Base-by-base conservation (phyloP, 2,113 vertebrate genomes). In the Indicator indicator region DNA sequence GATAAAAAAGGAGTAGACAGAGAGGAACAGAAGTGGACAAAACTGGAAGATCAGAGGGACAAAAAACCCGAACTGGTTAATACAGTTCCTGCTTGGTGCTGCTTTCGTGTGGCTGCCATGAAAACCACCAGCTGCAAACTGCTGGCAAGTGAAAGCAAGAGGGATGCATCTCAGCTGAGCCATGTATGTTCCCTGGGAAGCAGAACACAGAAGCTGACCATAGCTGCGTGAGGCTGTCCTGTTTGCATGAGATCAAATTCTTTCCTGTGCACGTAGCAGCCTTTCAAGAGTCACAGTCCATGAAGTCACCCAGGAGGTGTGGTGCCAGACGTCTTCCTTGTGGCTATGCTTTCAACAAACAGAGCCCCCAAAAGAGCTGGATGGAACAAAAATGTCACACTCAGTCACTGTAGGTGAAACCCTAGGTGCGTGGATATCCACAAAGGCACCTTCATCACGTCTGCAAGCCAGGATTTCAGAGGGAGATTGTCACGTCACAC, bases 291-390 rank as follows among this genome's bases (percentile, higher is more conserved):
- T 28, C 5, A 3, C 69, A 73, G 79, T 24, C 59, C 64, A 8
- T 4, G 2, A 23, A 0, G 0, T 84, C 78, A 86, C 5, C 0
- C 64, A 44, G 63, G 33, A 89, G 64, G 44, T 68, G 48, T 2
- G 1, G 50, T 4, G 68, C 46, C 59, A 76, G 18, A 36, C 0
- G 0, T 40, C 56, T 33, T 83, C 33, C 58, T 10, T 1, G 11
- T 7, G 93, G 36, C 73, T 83, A 19, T 55, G 56, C 55, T 93
- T 81, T 75, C 10, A 40, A 52, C 32, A 74, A 16, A 6, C 32
- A 46, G 26, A 72, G 46, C 10, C 56, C 44, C 33, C 33, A 17
- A 6, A 68, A 65, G 42, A 76, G 20, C 5, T 19, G 12, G 21
- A 33, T 2, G 44, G 40, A 27, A 60, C 14, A 63, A 28, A 64